Conservation (phyloP, 2,888 invertebrate species). For the Cantharis flavilabris region DNA sequence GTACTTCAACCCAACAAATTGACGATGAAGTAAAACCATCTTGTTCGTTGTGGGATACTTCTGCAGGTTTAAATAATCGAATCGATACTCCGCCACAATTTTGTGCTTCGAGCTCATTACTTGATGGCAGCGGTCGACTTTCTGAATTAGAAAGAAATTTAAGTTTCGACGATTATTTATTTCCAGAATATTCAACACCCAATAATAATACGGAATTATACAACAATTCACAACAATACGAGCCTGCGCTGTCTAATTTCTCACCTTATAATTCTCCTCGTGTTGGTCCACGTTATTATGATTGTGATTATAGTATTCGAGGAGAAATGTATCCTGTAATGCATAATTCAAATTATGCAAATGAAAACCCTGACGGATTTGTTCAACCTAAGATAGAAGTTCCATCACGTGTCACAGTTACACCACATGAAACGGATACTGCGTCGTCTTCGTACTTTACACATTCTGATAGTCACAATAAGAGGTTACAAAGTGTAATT, state of each 20-base stretch:
- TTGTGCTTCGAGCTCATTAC: background rate
- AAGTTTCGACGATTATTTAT: slow-evolving; percentile 2
- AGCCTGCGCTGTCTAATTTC: background rate
- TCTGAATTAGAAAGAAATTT: background rate
- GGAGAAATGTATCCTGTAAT: slow-evolving; percentile 7
- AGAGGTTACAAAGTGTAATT: slow-evolving; percentile 28
- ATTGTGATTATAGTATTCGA: slow-evolving; percentile 11
- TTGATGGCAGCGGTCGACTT: background rate
- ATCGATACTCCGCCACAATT: background rate
- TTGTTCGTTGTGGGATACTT: slow-evolving; percentile 15
- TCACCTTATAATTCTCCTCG: slow-evolving; percentile 4
- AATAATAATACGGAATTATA: background rate
- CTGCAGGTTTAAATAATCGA: background rate
- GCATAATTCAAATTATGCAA: background rate
- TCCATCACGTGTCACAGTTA: slow-evolving; percentile 14
- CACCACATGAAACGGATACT: slow-evolving; percentile 7
- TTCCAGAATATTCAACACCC: background rate
- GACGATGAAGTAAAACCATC: slow-evolving; percentile 12
- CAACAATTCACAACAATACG: slow-evolving; percentile 1
- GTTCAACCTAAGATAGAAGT: background rate
- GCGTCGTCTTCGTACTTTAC: background rate
- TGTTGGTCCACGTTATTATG: slow-evolving; percentile 19
- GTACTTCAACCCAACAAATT: background rate
- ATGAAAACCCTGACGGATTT: background rate
- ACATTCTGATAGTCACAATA: slow-evolving; percentile 5